Conservation (phyloP, 2,888 invertebrate species). For the Hybos culiciformis region DNA sequence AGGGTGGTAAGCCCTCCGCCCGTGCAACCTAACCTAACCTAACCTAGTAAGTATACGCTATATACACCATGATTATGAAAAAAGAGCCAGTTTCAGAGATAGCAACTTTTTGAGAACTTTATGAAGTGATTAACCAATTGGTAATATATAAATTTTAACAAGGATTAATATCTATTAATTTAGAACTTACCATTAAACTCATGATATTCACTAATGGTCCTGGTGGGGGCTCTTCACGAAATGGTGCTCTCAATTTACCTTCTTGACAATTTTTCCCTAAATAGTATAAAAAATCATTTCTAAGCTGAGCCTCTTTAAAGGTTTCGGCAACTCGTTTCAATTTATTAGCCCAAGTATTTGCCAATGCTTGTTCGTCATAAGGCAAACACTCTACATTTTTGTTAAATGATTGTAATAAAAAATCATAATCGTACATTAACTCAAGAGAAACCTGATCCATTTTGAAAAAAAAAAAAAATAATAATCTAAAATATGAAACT, state of each 20-base stretch:
- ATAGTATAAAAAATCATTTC: slow-evolving; percentile 42
- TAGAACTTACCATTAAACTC: slow-evolving; percentile 36
- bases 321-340: slow-evolving; percentile 35
- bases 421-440: slow-evolving; percentile 41
- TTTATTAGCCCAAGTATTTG: slow-evolving; percentile 39
- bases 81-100: too few relatives aligned
- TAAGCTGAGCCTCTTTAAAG: slow-evolving; percentile 38
- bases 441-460: slow-evolving; percentile 35
- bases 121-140: too few relatives aligned
- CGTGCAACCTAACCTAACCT: too few relatives aligned
- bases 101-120: too few relatives aligned
- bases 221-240: slow-evolving; percentile 38
- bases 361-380: slow-evolving; percentile 30
- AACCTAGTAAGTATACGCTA: too few relatives aligned
- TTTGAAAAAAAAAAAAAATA: too few relatives aligned
- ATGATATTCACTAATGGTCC: slow-evolving; percentile 35
- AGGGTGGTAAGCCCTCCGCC: too few relatives aligned
- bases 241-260: slow-evolving; percentile 37
- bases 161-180: too few relatives aligned
- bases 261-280: slow-evolving; percentile 38
- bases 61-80: too few relatives aligned
- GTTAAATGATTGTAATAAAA: slow-evolving; percentile 39
- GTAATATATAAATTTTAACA: too few relatives aligned
- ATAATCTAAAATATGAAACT: too few relatives aligned
- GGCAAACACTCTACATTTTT: slow-evolving; percentile 34